Evolutionary conservation across 2,888 invertebrate genomes (phyloP).

Genomic region (Drosophila rubida): DNA sequence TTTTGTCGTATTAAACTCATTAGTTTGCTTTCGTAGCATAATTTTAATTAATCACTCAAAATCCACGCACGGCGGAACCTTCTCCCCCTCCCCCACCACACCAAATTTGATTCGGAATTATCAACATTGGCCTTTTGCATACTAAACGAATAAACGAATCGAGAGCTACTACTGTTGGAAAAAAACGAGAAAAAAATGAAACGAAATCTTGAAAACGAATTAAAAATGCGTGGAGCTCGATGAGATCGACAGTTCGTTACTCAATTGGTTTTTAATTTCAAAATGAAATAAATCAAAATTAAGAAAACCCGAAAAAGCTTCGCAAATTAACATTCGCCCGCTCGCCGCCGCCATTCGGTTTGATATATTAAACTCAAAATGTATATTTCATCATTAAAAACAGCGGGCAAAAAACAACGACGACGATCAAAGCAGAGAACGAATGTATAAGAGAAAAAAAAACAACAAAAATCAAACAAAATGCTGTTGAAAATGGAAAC

Average conservation of each 20-base stretch:
- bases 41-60: constrained; percentile 81
- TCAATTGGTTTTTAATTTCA: constrained; percentile 79
- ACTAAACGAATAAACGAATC: constrained; percentile 60
- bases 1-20: constrained; percentile 78
- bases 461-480: constrained; percentile 30
- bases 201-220: constrained; percentile 46
- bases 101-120: constrained; percentile 39
- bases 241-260: constrained; percentile 68
- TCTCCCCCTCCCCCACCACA: background rate
- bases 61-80: constrained; percentile 47
- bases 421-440: constrained; percentile 8
- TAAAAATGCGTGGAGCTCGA: constrained; percentile 61
- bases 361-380: constrained; percentile 82
- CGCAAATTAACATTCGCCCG: constrained; percentile 76
- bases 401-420: constrained; percentile 48
- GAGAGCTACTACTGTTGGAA: constrained; percentile 71
- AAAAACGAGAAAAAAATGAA: constrained; percentile 30
- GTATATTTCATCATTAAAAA: constrained; percentile 82
- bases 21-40: constrained; percentile 79
- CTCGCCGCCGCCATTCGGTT: constrained; percentile 66
- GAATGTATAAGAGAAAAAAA: constrained; percentile 1
- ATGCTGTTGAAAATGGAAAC: constrained; percentile 69
- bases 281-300: constrained; percentile 81
- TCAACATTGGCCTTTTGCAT: constrained; percentile 60
- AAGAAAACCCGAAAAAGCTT: constrained; percentile 54